Conservation (phyloP, 2,888 invertebrate genomes). For the Podotricha telesiphe region DNA sequence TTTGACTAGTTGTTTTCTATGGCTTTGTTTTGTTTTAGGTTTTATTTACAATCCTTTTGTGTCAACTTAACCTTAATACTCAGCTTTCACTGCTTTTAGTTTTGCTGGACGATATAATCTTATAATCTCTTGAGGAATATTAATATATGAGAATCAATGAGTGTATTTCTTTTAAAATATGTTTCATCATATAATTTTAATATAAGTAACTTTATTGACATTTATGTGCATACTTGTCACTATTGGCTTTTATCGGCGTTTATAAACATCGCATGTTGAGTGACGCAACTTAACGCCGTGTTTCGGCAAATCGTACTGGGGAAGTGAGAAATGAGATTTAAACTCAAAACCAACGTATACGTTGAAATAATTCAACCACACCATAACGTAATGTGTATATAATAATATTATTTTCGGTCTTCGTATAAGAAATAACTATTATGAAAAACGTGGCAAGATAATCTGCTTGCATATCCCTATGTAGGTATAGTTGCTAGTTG, state of each 20-base stretch:
- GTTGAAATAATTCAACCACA: not conserved
- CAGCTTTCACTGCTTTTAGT: slow-evolving; percentile 29
- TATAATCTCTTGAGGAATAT: slow-evolving; percentile 10
- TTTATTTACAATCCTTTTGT: slow-evolving; percentile 34
- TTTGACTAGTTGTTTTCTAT: slow-evolving; percentile 43
- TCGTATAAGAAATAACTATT: slow-evolving; percentile 11
- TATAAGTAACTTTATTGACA: not conserved
- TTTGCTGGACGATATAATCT: slow-evolving; percentile 20
- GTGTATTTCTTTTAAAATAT: not conserved
- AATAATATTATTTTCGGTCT: no score
- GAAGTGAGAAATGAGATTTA: not conserved
- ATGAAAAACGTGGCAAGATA: slow-evolving; percentile 49
- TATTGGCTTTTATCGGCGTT: no score
- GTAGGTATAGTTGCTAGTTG: slow-evolving; percentile 47
- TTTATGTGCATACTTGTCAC: not conserved
- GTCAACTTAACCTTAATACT: slow-evolving; percentile 36
- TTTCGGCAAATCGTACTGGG: not conserved
- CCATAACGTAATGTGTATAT: no score
- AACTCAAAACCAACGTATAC: not conserved
- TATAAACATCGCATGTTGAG: not conserved
- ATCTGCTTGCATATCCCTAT: slow-evolving; percentile 44
- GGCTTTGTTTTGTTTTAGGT: slow-evolving; percentile 35
- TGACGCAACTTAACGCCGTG: not conserved
- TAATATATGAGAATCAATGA: not conserved
- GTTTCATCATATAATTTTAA: not conserved